phyloP scores from a whole-genome alignment of 2,888 invertebrate species.

The Criorhina ranunculi region DNA sequence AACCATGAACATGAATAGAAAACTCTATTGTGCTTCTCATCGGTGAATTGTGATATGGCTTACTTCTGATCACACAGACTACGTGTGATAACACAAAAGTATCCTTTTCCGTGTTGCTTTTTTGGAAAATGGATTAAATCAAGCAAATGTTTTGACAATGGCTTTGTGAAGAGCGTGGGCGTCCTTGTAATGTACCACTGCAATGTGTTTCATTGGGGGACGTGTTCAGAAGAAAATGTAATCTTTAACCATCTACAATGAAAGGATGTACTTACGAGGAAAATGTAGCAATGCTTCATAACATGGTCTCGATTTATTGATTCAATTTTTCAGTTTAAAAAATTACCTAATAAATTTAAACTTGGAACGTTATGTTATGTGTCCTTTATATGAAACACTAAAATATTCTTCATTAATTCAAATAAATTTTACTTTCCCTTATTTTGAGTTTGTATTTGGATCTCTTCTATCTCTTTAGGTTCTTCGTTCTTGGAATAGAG shows the following conservation, averaged over 20 bases:
- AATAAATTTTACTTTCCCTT: too few relatives aligned
- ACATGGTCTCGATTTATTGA: too few relatives aligned
- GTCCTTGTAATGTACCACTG: neutral
- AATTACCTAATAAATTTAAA: too few relatives aligned
- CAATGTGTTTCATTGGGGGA: conserved; percentile 4
- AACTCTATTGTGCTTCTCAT: conserved; percentile 1
- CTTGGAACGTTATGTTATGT: too few relatives aligned
- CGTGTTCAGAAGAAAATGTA: conserved; percentile 1
- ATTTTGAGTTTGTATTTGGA: too few relatives aligned
- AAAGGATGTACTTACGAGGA: neutral
- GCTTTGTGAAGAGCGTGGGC: neutral
- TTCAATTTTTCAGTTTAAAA: too few relatives aligned
- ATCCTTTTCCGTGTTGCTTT: conserved; percentile 30
- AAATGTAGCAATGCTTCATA: too few relatives aligned
- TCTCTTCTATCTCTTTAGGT: too few relatives aligned
- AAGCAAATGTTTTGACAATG: conserved; percentile 46
- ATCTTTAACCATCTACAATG: neutral
- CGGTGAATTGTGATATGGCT: conserved; percentile 28
- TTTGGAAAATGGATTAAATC: conserved; percentile 45
- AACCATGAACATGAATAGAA: conserved; percentile 27
- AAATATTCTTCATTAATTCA: too few relatives aligned
- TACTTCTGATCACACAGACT: conserved; percentile 43
- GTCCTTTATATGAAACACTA: too few relatives aligned
- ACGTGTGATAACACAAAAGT: conserved; percentile 28
- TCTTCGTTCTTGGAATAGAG: too few relatives aligned